Evolutionary conservation across 92 coral and sea anemone species (phyloP).

Genomic region (Porites divaricata): DNA sequence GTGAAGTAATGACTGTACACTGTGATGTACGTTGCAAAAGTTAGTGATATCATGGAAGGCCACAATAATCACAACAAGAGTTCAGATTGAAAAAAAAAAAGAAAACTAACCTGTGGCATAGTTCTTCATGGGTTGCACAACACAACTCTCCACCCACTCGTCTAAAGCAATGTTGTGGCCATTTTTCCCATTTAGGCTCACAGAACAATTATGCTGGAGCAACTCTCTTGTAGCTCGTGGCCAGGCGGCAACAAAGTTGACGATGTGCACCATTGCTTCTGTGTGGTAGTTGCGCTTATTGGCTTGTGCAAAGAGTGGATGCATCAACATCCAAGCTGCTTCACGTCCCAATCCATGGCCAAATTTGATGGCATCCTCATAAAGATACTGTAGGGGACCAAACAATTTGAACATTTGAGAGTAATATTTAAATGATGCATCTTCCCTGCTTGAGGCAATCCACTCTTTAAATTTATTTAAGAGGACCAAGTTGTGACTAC

Average conservation of each 20-base stretch:
- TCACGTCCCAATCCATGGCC: conserved; percentile 49
- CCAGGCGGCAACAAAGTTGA: conserved; percentile 50
- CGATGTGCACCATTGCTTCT: conserved; percentile 53
- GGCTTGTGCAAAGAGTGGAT: conserved; percentile 52
- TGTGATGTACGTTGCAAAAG: too few species aligned
- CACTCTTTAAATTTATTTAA: conserved; percentile 37
- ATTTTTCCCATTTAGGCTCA: background rate
- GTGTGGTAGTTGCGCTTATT: conserved; percentile 43
- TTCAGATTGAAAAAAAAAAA: background rate
- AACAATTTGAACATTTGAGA: conserved; percentile 37
- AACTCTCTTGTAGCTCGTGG: conserved; percentile 52
- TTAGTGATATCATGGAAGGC: too few species aligned
- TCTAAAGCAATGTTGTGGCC: too few species aligned
- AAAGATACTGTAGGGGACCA: conserved; percentile 48
- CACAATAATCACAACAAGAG: too few species aligned
- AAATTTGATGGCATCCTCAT: conserved; percentile 28
- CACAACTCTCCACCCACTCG: too few species aligned
- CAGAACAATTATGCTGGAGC: conserved; percentile 41
- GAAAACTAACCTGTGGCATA: too few species aligned
- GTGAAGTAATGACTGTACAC: too few species aligned
- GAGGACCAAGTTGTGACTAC: conserved; percentile 40
- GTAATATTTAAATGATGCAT: conserved; percentile 25
- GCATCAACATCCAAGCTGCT: conserved; percentile 37
- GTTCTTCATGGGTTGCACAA: too few species aligned
- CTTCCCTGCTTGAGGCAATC: conserved; percentile 16